Base-by-base conservation (phyloP, 1,140 invertebrate species). In the Drosophila ercepeae region DNA sequence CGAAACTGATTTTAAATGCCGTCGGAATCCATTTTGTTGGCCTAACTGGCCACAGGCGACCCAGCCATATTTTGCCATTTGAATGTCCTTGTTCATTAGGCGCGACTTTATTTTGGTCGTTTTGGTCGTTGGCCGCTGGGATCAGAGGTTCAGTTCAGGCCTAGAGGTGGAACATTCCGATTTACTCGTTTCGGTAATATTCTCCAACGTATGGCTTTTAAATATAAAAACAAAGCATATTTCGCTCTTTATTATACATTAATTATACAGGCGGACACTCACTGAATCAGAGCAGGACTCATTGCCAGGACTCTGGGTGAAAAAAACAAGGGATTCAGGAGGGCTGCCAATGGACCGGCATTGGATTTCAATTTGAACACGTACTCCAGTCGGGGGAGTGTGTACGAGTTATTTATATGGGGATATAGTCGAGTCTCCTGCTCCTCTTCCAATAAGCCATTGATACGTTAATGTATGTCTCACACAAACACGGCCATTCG, bases 401-500 rank as follows among this genome's bases (percentile, higher is more conserved):
- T 11, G 46, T 49, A 44, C 21, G 44, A 58, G 50, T 54, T 57
- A 69, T 53, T 55, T 51, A 57, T 58, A 54, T 44, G 57, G 49
- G 29, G 41, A 36, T 52, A 21, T 48, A 34, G 23, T 25, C 50
- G 58, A 71, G 39, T 77, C 34, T 48, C 39, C 42, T 53, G 58
- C 49, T 21, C 45, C 49, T 21, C 45, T 54, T 34, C 36, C 72
- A 49, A 69, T 83, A 84, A 84, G 75, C 79, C 79, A 75, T 84
- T 83, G 79, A 83, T 83, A 83, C 81, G 67, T 71, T 83, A 84
- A 83, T 78, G 75, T 84, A 75, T 84, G 74, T 58, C 61, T 44
- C 36, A 1, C 23, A 16, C 39, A 42, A 11, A 42, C 36, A 39
- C 21, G n/a, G 13, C 1, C 14, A 7, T 3, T 25, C 7, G 9